phyloP scores from a whole-genome alignment of 2,113 vertebrate genomes.

The Oreocharis arfaki region DNA sequence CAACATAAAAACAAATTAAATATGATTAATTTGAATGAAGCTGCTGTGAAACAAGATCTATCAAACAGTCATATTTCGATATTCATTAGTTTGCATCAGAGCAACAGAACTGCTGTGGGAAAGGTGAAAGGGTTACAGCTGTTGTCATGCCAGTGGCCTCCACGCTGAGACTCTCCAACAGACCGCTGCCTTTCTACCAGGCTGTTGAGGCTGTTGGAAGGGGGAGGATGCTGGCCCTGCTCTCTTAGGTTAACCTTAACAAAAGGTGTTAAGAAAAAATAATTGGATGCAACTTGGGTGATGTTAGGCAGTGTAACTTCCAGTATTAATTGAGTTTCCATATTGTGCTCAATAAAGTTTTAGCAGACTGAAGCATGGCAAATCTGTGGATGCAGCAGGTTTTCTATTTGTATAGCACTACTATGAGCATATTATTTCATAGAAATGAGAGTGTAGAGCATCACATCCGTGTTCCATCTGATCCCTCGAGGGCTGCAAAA shows the following conservation, averaged over 20 bases:
- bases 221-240: neutral
- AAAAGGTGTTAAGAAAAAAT: constrained; percentile 41
- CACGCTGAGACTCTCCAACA: neutral
- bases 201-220: neutral
- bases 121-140: neutral
- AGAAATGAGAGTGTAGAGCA: neutral
- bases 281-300: constrained; percentile 21
- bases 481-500: neutral
- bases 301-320: constrained; percentile 20
- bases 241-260: neutral
- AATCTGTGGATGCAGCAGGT: constrained; percentile 51
- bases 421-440: neutral
- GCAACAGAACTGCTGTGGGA: neutral
- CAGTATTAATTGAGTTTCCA: constrained; percentile 56
- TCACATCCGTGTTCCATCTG: neutral
- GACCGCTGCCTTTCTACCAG: neutral
- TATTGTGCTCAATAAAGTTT: constrained; percentile 48
- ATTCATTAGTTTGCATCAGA: neutral
- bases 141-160: neutral
- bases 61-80: neutral
- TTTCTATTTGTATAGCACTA: constrained; percentile 25
- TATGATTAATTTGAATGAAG: neutral
- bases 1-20: neutral
- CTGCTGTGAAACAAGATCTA: neutral
- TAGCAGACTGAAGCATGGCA: constrained; percentile 16